Evolutionary conservation across 2,888 invertebrate genomes (phyloP).

Genomic region (Scrobipalpa atriplicella): DNA sequence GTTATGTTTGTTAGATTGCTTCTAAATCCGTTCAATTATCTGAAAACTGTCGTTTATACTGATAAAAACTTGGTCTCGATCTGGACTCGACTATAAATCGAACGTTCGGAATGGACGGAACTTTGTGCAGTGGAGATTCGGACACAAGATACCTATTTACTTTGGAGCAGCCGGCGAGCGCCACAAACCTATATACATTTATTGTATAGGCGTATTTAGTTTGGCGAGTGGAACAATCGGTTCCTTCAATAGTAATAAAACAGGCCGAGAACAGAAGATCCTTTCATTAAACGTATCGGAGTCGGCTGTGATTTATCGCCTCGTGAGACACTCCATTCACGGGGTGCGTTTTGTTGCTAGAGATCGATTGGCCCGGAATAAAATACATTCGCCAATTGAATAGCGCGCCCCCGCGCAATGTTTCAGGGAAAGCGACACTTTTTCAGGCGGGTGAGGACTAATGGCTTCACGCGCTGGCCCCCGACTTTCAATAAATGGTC

Average conservation of each 20-base stretch:
- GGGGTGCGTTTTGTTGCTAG: constrained; percentile 74
- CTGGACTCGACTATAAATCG: constrained; percentile 47
- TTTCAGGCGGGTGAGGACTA: constrained; percentile 73
- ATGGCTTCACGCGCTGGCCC: constrained; percentile 74
- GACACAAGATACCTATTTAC: constrained; percentile 44
- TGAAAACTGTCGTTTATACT: constrained; percentile 41
- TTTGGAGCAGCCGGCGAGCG: constrained; percentile 16
- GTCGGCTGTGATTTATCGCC: constrained; percentile 75
- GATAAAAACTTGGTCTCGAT: constrained; percentile 44
- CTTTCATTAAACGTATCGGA: constrained; percentile 78
- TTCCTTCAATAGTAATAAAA: constrained; percentile 63
- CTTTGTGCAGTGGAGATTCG: constrained; percentile 41
- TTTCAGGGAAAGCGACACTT: constrained; percentile 76
- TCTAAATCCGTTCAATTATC: constrained; percentile 32
- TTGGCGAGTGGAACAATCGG: constrained; percentile 39
- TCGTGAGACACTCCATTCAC: constrained; percentile 75
- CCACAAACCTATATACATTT: background rate
- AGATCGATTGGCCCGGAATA: constrained; percentile 79
- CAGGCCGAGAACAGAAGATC: constrained; percentile 62
- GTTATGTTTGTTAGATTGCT: background rate
- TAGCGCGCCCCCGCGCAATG: constrained; percentile 68
- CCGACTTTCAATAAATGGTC: constrained; percentile 75
- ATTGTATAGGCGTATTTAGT: constrained; percentile 16
- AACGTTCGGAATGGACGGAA: constrained; percentile 42
- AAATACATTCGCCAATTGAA: constrained; percentile 80